Evolutionary conservation across 2,113 vertebrate species (phyloP).

Genomic region (Cynoglossus semilaevis): DNA sequence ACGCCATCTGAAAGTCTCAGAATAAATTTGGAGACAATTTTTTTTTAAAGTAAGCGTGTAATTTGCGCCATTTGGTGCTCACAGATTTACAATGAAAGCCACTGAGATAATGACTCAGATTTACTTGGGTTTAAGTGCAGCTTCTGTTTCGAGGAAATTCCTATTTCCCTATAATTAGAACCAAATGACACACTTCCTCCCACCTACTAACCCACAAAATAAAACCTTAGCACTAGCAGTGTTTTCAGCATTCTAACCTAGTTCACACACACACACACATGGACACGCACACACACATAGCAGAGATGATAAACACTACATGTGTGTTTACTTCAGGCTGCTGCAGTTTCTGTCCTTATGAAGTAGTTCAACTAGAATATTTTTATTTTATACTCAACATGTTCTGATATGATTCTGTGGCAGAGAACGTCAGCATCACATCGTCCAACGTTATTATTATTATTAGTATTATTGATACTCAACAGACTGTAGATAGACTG

Average conservation of each 20-base stretch:
- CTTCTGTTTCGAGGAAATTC: background rate
- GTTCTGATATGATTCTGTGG: background rate
- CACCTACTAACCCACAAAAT: constrained; percentile 7
- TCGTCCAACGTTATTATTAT: too few relatives aligned
- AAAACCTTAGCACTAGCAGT: background rate
- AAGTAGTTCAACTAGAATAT: background rate
- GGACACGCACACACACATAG: background rate
- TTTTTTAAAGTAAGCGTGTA: background rate
- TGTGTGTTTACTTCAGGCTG: background rate
- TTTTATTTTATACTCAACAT: too few relatives aligned
- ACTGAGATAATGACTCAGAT: background rate
- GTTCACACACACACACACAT: background rate
- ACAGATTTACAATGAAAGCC: background rate
- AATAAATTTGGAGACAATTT: too few relatives aligned
- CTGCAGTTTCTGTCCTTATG: constrained; percentile 11
- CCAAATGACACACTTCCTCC: constrained; percentile 4
- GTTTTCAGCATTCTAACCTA: constrained; percentile 11
- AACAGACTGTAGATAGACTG: too few relatives aligned
- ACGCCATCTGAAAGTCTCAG: too few relatives aligned
- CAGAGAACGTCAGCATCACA: constrained; percentile 25
- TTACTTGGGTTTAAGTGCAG: constrained; percentile 1
- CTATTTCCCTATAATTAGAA: background rate
- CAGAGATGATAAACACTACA: too few relatives aligned
- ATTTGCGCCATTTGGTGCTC: background rate
- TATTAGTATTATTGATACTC: too few relatives aligned